Percentiles rank a stretch among this genome's conserved stretches.
Conservation (phyloP, 1,140 invertebrate species). For the Neodiprion fabricii region DNA sequence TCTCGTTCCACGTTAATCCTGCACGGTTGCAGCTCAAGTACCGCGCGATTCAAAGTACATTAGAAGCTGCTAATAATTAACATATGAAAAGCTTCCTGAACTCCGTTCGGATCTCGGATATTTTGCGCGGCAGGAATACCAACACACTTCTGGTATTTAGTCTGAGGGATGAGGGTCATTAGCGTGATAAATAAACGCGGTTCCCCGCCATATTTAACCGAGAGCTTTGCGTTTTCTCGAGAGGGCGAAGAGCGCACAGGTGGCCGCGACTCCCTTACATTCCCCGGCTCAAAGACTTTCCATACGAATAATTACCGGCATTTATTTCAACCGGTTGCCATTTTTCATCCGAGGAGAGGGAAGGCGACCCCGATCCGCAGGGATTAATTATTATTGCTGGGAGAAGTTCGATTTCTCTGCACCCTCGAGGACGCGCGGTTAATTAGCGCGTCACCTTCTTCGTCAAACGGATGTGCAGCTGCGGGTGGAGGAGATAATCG, state of each 20-base stretch:
- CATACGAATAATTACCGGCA: constrained; percentile 34
- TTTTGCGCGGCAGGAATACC: constrained; percentile 37
- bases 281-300: constrained; percentile 28
- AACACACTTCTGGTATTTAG: constrained; percentile 45
- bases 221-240: background rate
- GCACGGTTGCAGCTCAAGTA: background rate
- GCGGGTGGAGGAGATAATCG: too few relatives aligned
- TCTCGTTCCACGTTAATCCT: background rate
- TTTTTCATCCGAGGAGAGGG: background rate
- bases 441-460: background rate
- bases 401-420: too few relatives aligned
- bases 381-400: too few relatives aligned
- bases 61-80: background rate
- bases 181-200: constrained; percentile 41
- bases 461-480: background rate
- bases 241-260: constrained; percentile 30
- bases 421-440: background rate
- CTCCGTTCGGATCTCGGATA: constrained; percentile 22
- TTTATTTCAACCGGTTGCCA: constrained; percentile 21
- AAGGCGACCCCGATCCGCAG: too few relatives aligned
- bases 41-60: constrained; percentile 29
- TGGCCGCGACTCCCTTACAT: constrained; percentile 18
- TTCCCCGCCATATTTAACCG: constrained; percentile 34
- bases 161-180: constrained; percentile 38
- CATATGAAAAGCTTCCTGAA: background rate